phyloP scores from a whole-genome alignment of 2,888 invertebrate species.

The Calliphora vomitoria region DNA sequence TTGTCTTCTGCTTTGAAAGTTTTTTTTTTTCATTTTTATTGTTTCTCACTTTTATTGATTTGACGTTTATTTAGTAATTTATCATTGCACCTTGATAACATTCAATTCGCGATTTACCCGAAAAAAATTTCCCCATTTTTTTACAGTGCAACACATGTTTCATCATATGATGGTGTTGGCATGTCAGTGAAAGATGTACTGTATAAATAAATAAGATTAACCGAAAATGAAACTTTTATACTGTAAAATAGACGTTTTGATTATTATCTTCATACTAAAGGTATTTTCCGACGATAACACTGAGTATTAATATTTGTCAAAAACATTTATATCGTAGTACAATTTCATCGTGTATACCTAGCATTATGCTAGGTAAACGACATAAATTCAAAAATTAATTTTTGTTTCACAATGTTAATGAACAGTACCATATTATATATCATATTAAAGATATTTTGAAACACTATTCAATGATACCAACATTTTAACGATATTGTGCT shows the following conservation, averaged over 20 bases:
- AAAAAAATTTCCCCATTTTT: background rate
- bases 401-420: too few species aligned
- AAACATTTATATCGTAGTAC: too few species aligned
- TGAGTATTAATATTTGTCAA: too few species aligned
- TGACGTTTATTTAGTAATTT: slow-evolving; percentile 59
- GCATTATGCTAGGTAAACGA: too few species aligned
- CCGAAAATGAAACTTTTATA: background rate
- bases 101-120: slow-evolving; percentile 24
- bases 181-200: background rate
- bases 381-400: too few species aligned
- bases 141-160: slow-evolving; percentile 20
- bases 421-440: too few species aligned
- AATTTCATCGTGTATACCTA: too few species aligned
- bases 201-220: background rate
- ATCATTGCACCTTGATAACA: slow-evolving; percentile 35
- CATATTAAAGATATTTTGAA: too few species aligned
- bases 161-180: background rate
- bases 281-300: too few species aligned
- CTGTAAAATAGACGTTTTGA: slow-evolving; percentile 6
- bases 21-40: slow-evolving; percentile 20
- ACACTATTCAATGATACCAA: too few species aligned
- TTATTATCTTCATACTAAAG: too few species aligned
- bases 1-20: slow-evolving; percentile 59
- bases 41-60: slow-evolving; percentile 49
- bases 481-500: too few species aligned